Base-by-base conservation (phyloP, 2,113 vertebrate species). In the Pangasianodon gigas region DNA sequence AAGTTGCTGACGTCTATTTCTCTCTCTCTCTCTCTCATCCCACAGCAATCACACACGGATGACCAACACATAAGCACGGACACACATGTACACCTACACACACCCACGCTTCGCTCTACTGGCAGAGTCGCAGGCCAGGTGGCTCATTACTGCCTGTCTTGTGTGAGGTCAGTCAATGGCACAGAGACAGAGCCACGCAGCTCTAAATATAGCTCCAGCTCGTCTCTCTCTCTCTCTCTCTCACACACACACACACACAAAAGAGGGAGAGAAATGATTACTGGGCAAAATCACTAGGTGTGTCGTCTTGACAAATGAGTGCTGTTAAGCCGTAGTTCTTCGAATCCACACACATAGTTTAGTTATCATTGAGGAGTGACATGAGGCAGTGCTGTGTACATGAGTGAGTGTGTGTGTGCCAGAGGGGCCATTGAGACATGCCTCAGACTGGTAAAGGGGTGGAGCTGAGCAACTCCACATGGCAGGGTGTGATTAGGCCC, bases 281-380 rank as follows among this genome's bases (percentile, higher is more conserved):
- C 90, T 41, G 86, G 81, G 87, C 91, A 92, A 85, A 93, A 93
- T 90, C 75, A 32, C 52, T 86, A 67, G 77, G 91, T 79, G 75
- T 87, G 62, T 69, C 87, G 74, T 91, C 93, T 88, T 94, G 91
- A 95, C 89, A 92, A 92, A 93, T 51, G 79, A 93, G 87, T 90
- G 46, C 85, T 29, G 91, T 93, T 91, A 91, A 89, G 37, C 89
- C 80, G 87, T 75, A 84, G 62, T 86, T 90, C 92, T 91, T 93
- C 88, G 93, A 93, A 94, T 92, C 85, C 14, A 62, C 52, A 71
- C 54, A 84, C 62, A 69, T 29, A 48, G 90, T 83, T 90, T 91
- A 92, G 92, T 94, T 94, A 91, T 92, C 90, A 93, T 92, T 89
- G 92, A 79, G 21, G 46, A 92, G 86, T 93, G 93, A 95, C 85